Conservation (phyloP, 2,113 vertebrate species). For the Chloroceryle aenea region DNA sequence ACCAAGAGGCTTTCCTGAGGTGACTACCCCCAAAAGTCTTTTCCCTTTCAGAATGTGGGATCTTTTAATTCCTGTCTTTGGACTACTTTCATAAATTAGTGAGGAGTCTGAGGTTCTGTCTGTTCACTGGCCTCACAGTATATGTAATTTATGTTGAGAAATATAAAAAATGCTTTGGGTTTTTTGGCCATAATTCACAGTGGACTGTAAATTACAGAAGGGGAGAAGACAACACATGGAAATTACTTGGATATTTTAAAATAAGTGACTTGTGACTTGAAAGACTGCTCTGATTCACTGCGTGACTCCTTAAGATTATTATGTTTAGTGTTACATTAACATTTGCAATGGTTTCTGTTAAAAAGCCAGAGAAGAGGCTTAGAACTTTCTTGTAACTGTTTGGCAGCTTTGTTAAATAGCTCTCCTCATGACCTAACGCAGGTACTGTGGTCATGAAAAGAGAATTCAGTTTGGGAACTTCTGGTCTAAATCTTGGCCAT, state of each 20-base stretch:
- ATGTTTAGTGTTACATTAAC: not conserved
- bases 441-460: not conserved
- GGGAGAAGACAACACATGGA: not conserved
- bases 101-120: not conserved
- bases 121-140: not conserved
- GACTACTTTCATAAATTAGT: not conserved
- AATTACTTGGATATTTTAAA: not conserved
- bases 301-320: not conserved
- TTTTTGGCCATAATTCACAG: not conserved
- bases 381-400: not conserved
- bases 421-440: rapidly evolving
- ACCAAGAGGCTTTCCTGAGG: not conserved
- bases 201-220: not conserved
- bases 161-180: not conserved
- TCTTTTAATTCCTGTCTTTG: not conserved
- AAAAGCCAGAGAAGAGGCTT: not conserved
- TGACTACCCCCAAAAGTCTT: not conserved
- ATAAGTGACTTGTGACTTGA: not conserved
- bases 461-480: not conserved
- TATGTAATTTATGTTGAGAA: not conserved
- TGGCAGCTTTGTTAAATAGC: not conserved
- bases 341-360: not conserved
- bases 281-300: not conserved
- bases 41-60: not conserved
- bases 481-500: not conserved